Base-by-base conservation (phyloP, 2,888 invertebrate species). In the Lasioglossum calceatum region DNA sequence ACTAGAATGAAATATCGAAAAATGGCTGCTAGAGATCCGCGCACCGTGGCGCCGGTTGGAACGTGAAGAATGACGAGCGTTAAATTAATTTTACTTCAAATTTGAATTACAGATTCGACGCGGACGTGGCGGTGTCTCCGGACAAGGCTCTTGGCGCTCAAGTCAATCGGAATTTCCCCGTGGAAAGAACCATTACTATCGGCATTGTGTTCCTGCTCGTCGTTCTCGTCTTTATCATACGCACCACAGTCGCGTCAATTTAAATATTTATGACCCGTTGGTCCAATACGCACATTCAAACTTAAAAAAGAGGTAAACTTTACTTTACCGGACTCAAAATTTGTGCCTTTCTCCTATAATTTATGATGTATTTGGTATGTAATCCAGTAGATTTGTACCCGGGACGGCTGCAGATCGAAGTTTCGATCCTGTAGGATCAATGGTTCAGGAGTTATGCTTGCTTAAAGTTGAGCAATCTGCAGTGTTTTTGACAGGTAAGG, bases 81-180 rank as follows among this genome's bases (percentile, higher is more conserved):
- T 92, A 93, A 94, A 93, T 94, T 94, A 93, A 93, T 93, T 93
- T 93, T 88, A 93, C 92, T 91, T 90, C 73, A 88, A 86, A 91
- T 92, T 90, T 90, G 93, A 92, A 91, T 92, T 92, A 92, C 92
- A 92, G 90, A 94, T 93, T 92, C 84, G 87, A 88, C 79, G 80
- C 82, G 85, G 84, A 89, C 76, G 78, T 79, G 81, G 86, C 91
- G 90, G 88, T 92, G 91, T 91, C 91, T 87, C 87, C 84, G 85
- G 82, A 88, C 85, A 89, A 82, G 89, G 82, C 86, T 27, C 27
- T 27, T 27, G 27, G 27, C 27, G 27, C 83, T 70, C 85, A 78
- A 58, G 88, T 78, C 91, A 79, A 84, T 91, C 80, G 89, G 84
- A 88, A 87, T 88, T 88, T 86, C 81, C 81, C 67, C 79, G 64